These are phyloP conservation scores for Hafferia zeledoni DNA, from an alignment of 2,797 vertebrate species.

Conservation along the genomic window DNA sequence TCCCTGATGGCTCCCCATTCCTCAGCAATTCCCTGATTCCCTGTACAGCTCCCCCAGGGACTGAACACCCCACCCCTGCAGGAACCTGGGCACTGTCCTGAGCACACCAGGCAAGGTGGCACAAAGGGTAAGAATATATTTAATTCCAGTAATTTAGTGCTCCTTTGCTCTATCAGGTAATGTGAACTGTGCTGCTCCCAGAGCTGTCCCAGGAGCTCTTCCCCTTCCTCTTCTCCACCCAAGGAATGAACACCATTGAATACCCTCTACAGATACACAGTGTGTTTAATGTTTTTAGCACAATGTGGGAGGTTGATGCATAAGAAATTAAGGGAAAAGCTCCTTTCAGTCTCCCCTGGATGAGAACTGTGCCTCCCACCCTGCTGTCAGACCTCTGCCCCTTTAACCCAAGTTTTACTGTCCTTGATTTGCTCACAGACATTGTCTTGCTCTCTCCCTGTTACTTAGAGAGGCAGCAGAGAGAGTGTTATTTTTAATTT, in stretches of 20 bases:
- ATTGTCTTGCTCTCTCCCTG: not conserved
- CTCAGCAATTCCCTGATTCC: not conserved
- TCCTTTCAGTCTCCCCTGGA: not conserved
- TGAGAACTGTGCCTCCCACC: not conserved
- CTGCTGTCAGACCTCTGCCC: not conserved
- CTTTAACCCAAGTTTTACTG: not conserved
- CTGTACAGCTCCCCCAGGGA: not conserved
- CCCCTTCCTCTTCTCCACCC: not conserved
- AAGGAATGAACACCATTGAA: not conserved
- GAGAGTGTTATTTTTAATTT: not conserved
- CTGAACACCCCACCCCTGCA: not conserved
- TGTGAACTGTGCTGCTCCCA: not conserved
- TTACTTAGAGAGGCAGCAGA: not conserved
- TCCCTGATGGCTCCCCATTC: not conserved
- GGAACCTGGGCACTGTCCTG: not conserved
- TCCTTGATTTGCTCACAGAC: not conserved
- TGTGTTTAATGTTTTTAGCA: not conserved
- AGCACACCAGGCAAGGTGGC: not conserved
- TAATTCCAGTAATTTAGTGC: not conserved
- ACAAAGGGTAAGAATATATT: not conserved
- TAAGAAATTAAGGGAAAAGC: not conserved
- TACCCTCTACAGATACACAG: not conserved
- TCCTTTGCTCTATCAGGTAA: not conserved
- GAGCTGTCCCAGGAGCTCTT: not conserved
- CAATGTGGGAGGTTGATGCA: not conserved